phyloP scores from a whole-genome alignment of 2,113 vertebrate genomes.

The Poecile atricapillus region DNA sequence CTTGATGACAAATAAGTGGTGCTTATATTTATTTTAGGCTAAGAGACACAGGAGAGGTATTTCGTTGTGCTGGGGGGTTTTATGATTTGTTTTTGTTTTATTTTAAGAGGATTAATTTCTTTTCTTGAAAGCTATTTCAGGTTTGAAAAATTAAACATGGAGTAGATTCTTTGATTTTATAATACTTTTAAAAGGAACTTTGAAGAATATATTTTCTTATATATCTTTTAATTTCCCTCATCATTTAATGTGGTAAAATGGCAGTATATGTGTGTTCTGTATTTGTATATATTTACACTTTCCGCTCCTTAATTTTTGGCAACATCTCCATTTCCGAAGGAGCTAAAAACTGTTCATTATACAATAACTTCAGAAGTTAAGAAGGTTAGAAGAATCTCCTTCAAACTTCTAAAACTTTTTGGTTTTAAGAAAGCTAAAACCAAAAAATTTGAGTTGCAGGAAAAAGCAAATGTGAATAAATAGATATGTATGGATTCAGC shows the following conservation, averaged over 20 bases:
- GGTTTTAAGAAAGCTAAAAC: background rate
- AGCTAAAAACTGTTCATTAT: background rate
- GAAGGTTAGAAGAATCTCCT: background rate
- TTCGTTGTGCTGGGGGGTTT: background rate
- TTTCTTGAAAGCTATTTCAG: conserved; percentile 1
- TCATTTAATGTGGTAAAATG: background rate
- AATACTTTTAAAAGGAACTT: background rate
- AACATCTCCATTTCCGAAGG: background rate
- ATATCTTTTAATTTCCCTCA: background rate
- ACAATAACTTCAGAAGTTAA: background rate
- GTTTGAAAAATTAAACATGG: background rate
- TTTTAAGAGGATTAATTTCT: background rate
- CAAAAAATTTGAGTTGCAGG: background rate
- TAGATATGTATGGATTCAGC: background rate
- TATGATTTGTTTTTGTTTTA: background rate
- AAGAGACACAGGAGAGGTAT: background rate
- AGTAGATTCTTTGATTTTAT: background rate
- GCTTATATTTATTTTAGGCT: conserved; percentile 8
- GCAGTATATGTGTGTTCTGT: background rate
- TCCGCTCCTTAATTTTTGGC: background rate
- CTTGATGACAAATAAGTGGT: background rate
- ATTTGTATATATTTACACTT: background rate
- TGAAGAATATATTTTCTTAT: background rate
- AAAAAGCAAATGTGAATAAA: background rate
- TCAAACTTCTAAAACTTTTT: too few species aligned